Evolutionary conservation across 2,113 vertebrate genomes (phyloP).

Genomic region (Saguinus midas): DNA sequence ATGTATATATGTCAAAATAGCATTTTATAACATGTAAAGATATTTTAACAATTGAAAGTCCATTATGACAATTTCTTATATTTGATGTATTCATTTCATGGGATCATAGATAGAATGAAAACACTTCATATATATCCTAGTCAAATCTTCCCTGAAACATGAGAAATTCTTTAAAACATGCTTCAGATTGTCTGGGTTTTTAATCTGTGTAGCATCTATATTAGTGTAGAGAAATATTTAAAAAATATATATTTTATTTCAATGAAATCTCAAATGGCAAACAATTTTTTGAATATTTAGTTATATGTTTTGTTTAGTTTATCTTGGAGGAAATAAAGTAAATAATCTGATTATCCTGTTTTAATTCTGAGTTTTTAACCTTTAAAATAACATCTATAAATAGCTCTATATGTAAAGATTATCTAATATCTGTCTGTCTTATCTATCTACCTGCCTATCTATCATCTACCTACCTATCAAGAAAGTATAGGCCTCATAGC

Average conservation of each 20-base stretch:
- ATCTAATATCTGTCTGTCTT: too few species aligned
- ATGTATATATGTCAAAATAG: not conserved
- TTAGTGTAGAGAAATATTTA: not conserved
- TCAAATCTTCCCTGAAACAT: not conserved
- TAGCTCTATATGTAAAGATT: not conserved
- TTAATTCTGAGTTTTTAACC: not conserved
- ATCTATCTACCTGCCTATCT: too few species aligned
- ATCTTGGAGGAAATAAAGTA: not conserved
- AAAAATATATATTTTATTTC: not conserved
- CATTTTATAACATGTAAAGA: not conserved
- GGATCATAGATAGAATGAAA: not conserved
- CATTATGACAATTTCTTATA: not conserved
- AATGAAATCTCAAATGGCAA: not conserved
- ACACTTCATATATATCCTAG: not conserved
- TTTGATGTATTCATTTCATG: not conserved
- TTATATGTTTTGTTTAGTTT: not conserved
- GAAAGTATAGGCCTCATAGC: too few species aligned
- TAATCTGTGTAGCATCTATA: not conserved
- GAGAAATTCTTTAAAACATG: not conserved
- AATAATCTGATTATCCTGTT: not conserved
- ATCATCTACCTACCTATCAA: too few species aligned
- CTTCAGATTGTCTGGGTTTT: not conserved
- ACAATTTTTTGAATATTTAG: not conserved
- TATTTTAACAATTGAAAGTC: not conserved
- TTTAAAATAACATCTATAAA: not conserved